Evolutionary conservation across 2,113 vertebrate species (phyloP).

Genomic region (Panurus biarmicus): DNA sequence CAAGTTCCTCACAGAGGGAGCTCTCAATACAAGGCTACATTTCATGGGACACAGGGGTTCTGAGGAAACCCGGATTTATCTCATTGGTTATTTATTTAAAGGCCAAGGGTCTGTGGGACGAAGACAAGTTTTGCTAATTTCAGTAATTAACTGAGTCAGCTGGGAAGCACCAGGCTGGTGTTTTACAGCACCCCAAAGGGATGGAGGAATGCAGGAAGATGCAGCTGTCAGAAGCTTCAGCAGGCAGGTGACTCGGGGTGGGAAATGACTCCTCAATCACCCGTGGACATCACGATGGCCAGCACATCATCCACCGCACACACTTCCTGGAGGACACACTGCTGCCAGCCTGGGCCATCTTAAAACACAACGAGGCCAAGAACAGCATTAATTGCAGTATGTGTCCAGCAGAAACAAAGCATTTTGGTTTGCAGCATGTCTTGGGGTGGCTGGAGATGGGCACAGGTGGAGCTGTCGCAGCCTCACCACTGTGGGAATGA

Average conservation of each 20-base stretch:
- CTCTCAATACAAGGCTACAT: fast-evolving
- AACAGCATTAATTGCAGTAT: no score
- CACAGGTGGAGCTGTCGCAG: fast-evolving
- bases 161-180: background rate
- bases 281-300: background rate
- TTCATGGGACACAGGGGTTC: fast-evolving
- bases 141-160: constrained; percentile 43
- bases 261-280: background rate
- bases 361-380: background rate
- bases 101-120: background rate
- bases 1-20: background rate
- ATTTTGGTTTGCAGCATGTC: fast-evolving
- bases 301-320: fast-evolving
- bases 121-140: background rate
- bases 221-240: background rate
- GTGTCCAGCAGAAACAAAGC: fast-evolving
- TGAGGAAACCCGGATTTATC: background rate
- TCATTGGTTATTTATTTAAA: background rate
- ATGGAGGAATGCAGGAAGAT: background rate
- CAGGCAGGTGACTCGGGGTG: background rate
- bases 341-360: background rate
- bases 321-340: background rate
- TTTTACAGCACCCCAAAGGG: background rate
- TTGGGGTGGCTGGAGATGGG: background rate
- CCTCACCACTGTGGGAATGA: fast-evolving